phyloP scores from a whole-genome alignment of 2,888 invertebrate genomes.

The Ophion costatus region DNA sequence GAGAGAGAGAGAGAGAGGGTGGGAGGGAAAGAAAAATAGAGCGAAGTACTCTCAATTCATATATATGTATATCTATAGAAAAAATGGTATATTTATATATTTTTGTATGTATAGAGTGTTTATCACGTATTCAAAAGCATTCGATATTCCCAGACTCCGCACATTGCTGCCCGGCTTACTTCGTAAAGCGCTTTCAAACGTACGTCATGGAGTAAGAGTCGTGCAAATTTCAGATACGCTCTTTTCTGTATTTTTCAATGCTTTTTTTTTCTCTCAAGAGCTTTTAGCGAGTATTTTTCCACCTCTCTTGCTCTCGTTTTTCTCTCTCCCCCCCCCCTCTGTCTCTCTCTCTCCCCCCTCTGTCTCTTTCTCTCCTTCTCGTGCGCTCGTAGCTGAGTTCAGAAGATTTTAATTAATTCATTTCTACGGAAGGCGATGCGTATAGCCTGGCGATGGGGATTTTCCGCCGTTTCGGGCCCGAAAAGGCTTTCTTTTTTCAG shows the following conservation, averaged over 20 bases:
- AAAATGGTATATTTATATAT: not conserved
- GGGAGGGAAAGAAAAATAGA: not conserved
- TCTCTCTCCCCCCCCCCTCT: not conserved
- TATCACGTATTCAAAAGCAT: not conserved
- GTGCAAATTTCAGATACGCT: not conserved
- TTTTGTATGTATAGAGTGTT: not conserved
- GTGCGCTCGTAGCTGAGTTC: constrained; percentile 44
- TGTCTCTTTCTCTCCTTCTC: constrained; percentile 8
- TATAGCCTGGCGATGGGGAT: not conserved
- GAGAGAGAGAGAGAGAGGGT: not conserved
- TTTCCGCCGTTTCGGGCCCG: not conserved
- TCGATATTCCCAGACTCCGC: not conserved
- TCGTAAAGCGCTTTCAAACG: constrained; percentile 1
- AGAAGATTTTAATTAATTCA: not conserved
- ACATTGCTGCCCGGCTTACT: not conserved
- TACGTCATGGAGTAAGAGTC: not conserved
- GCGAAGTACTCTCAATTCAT: no score
- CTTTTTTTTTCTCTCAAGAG: not conserved
- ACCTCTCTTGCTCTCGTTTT: not conserved
- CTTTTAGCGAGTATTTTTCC: not conserved
- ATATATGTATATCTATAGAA: not conserved
- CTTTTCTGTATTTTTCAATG: not conserved
- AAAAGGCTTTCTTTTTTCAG: not conserved
- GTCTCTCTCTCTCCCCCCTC: not conserved
- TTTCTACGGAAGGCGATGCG: not conserved